Conservation (phyloP, 2,797 vertebrate genomes). For the Characodon lateralis region DNA sequence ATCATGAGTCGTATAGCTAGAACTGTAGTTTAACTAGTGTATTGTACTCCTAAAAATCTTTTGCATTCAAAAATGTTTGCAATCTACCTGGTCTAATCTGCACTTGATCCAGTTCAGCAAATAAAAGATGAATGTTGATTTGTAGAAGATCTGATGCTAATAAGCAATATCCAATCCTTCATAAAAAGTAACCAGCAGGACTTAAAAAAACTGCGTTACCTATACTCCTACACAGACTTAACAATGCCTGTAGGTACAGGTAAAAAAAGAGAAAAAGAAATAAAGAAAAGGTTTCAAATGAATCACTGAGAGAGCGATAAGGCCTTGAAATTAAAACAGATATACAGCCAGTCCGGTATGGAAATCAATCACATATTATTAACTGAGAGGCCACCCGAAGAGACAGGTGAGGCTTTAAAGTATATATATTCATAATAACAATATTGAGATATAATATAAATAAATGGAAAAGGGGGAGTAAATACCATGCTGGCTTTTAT, state of each 20-base stretch:
- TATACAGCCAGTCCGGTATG: conserved; percentile 77
- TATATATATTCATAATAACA: conserved; percentile 85
- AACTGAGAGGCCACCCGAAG: conserved; percentile 74
- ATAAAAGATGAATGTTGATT: conserved; percentile 57
- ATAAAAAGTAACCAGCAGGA: conserved; percentile 65
- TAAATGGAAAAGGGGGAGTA: conserved; percentile 74
- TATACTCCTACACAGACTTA: conserved; percentile 65
- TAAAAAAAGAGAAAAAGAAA: conserved; percentile 47
- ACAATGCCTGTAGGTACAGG: conserved; percentile 64
- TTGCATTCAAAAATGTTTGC: conserved; percentile 22
- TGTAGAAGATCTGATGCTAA: conserved; percentile 35
- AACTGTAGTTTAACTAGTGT: background rate
- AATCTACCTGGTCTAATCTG: conserved; percentile 32
- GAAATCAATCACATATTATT: conserved; percentile 86
- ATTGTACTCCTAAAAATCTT: background rate
- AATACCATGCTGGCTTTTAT: conserved; percentile 82
- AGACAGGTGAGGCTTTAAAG: conserved; percentile 82
- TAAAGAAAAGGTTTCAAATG: conserved; percentile 69
- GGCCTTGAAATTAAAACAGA: conserved; percentile 79
- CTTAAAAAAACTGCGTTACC: conserved; percentile 57
- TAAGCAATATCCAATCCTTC: conserved; percentile 58
- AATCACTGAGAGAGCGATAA: conserved; percentile 74
- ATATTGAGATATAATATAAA: conserved; percentile 83
- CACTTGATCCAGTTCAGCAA: conserved; percentile 60
- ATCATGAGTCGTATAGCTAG: background rate